Evolutionary conservation across 2,797 vertebrate genomes (phyloP).

Genomic region (Etheostoma perlongum): DNA sequence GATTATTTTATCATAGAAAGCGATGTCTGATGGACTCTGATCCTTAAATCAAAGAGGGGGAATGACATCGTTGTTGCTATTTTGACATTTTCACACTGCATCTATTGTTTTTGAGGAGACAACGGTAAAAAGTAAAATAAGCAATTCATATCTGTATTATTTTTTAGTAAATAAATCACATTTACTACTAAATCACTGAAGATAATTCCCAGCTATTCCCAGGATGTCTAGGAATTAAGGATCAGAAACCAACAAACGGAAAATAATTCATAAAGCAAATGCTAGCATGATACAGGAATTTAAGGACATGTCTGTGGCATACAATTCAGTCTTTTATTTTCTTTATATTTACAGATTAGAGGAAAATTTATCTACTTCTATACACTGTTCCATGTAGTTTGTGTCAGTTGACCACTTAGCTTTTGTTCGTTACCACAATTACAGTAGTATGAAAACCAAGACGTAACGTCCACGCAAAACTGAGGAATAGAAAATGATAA

Average conservation of each 20-base stretch:
- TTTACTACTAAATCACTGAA: constrained; percentile 62
- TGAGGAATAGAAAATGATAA: constrained; percentile 70
- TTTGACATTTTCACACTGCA: constrained; percentile 43
- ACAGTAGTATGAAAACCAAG: constrained; percentile 80
- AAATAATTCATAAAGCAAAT: constrained; percentile 71
- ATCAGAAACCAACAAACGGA: constrained; percentile 54
- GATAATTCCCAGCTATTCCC: constrained; percentile 51
- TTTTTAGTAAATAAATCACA: constrained; percentile 72
- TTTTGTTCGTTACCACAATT: constrained; percentile 77
- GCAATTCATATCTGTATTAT: constrained; percentile 43
- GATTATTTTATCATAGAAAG: constrained; percentile 30
- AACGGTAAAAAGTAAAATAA: constrained; percentile 47
- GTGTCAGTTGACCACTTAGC: constrained; percentile 85
- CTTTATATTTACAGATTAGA: constrained; percentile 92
- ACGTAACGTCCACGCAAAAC: constrained; percentile 72
- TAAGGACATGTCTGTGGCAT: constrained; percentile 79
- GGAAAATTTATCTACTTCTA: constrained; percentile 89
- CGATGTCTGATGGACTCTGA: constrained; percentile 47
- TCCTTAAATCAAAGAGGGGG: constrained; percentile 37
- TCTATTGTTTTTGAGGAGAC: constrained; percentile 37
- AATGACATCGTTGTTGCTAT: constrained; percentile 36
- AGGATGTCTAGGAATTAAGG: constrained; percentile 65
- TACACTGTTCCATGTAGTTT: constrained; percentile 87
- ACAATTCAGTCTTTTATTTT: constrained; percentile 88
- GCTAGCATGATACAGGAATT: constrained; percentile 77